Evolutionary conservation across 1,140 invertebrate genomes (phyloP), one percentile per base, ranked within the genome.

Genomic region (Manduca sexta): DNA sequence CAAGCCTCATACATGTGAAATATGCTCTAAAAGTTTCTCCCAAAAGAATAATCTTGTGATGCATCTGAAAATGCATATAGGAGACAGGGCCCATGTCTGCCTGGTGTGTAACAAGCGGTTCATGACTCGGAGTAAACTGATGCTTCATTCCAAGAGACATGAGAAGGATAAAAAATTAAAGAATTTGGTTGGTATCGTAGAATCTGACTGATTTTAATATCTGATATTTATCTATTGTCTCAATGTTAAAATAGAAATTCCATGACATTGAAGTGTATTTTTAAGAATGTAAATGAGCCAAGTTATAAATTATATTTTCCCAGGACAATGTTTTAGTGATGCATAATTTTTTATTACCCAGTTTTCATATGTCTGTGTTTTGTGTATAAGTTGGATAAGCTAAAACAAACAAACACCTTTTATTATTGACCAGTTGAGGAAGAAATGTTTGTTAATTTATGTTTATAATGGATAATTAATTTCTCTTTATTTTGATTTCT

Each of bases 31-130:
- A 15, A 75, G 69, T 26, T 84, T 84, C 44, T 69, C 68, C 0
- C 80, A 84, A 31, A 84, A 84, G 45, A 76, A 73, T 16, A 84
- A 84, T 49, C 51, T 84, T 26, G 62, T 80, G 5, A 81, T 81
- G 75, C 80, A 84, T 40, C 56, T 79, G 1, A 80, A 82, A 47
- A 78, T 74, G 57, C 80, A 84, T 12, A 57, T 69, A 0, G 80
- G 74, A 0, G 80, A 80, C 1, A 68, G 73, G 11, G 62, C 64
- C 0, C 70, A 79, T 17, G 48, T 71, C n/a, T 82, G 78, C 21
- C 21, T 38, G 0, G 69, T 78, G 0, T 84, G 80, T 38, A 42
- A 54, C 15, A 81, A 81, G 38, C 51, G 75, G 10, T 84, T 84
- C 30, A 56, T 84, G 17, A 84, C 77, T 0, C 58, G 66, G 8